Evolutionary conservation across 1,140 invertebrate genomes (phyloP).

Genomic region (Anadara kagoshimensis): DNA sequence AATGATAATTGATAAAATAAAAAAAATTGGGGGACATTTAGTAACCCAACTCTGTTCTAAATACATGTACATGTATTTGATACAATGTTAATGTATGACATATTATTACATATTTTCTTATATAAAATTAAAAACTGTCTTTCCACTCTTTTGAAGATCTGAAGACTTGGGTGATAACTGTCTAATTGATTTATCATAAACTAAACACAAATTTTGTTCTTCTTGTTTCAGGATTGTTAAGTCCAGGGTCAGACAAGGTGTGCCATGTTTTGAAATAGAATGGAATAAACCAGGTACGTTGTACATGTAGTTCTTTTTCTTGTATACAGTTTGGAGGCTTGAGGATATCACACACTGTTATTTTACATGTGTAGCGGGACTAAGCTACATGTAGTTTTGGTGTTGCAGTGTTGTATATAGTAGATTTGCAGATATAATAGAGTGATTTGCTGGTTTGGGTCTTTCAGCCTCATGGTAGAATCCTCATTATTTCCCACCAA

Average conservation of each 20-base stretch:
- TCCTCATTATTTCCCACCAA: too few species aligned
- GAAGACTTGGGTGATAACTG: neutral
- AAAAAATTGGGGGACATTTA: too few species aligned
- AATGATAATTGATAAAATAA: too few species aligned
- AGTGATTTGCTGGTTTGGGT: neutral
- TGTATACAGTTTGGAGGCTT: neutral
- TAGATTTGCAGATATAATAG: neutral
- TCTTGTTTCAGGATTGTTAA: conserved; percentile 6
- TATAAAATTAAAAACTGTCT: too few species aligned
- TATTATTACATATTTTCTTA: neutral
- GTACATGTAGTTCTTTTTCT: neutral
- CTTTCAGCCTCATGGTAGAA: neutral
- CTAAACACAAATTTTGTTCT: neutral
- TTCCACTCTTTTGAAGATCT: neutral
- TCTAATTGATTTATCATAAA: neutral
- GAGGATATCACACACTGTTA: neutral
- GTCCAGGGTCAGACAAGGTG: conserved; percentile 9
- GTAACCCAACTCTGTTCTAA: neutral
- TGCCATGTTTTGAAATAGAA: conserved; percentile 13
- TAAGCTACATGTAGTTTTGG: neutral
- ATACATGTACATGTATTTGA: neutral
- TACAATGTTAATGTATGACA: neutral
- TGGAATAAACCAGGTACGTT: conserved; percentile 15
- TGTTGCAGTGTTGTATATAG: neutral
- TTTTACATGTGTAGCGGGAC: neutral